Conservation (phyloP, 2,113 vertebrate genomes). For the Triplophysa siluroides region DNA sequence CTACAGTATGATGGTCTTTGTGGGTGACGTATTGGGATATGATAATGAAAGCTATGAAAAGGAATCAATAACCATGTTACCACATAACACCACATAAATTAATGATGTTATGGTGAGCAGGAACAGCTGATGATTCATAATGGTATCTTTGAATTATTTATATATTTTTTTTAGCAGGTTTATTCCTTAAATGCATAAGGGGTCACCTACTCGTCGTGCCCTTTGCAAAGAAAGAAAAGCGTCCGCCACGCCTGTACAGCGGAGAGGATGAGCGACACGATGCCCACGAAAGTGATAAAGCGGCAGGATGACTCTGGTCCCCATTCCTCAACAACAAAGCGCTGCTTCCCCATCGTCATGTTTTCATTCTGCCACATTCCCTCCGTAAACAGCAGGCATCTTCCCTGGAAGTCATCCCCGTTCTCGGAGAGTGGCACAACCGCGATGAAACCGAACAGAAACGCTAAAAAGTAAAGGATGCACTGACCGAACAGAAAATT, state of each 20-base stretch:
- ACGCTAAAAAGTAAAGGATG: constrained; percentile 87
- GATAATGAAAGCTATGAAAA: too few species aligned
- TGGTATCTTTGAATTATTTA: too few species aligned
- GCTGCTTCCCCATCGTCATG: constrained; percentile 88
- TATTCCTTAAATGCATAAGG: neutral
- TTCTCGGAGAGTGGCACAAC: constrained; percentile 94
- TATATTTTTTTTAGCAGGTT: neutral
- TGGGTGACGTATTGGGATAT: too few species aligned
- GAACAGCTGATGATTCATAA: too few species aligned
- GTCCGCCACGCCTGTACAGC: constrained; percentile 93
- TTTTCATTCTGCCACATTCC: constrained; percentile 97
- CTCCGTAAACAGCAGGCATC: constrained; percentile 92
- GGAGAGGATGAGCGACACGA: constrained; percentile 90
- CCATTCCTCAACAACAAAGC: constrained; percentile 97
- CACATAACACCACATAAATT: too few species aligned
- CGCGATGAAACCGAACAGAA: constrained; percentile 89
- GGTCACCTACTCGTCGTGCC: constrained; percentile 91
- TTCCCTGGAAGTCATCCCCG: constrained; percentile 87
- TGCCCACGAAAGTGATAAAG: constrained; percentile 89
- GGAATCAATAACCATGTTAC: too few species aligned
- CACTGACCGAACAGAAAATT: constrained; percentile 89
- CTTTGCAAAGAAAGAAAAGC: constrained; percentile 94
- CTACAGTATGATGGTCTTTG: too few species aligned
- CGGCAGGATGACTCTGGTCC: constrained; percentile 91
- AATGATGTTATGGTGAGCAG: too few species aligned